Evolutionary conservation across 2,113 vertebrate species (phyloP).

Genomic region (Tautogolabrus adspersus): DNA sequence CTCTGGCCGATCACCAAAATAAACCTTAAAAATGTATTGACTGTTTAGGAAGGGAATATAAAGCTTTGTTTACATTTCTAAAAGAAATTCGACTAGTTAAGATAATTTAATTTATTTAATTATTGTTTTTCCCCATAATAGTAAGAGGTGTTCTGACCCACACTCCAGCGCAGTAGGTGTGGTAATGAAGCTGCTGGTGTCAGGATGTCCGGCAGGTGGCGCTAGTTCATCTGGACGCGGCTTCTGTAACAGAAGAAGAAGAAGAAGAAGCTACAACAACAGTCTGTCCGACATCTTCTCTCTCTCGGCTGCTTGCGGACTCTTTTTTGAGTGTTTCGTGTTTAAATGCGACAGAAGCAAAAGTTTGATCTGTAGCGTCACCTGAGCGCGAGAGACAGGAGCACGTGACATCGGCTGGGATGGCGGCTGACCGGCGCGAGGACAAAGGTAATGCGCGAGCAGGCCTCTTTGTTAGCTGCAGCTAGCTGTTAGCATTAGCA

Average conservation of each 20-base stretch:
- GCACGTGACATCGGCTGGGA: constrained; percentile 35
- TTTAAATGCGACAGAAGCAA: not conserved
- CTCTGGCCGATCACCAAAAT: too few relatives aligned
- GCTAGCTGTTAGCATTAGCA: constrained; percentile 47
- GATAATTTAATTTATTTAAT: too few relatives aligned
- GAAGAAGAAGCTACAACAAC: not conserved
- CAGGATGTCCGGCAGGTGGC: not conserved
- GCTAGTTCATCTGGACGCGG: not conserved
- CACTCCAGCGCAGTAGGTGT: too few relatives aligned
- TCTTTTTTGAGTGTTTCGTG: not conserved
- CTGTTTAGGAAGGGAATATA: too few relatives aligned
- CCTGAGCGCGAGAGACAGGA: constrained; percentile 3
- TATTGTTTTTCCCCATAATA: too few relatives aligned
- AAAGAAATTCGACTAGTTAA: too few relatives aligned
- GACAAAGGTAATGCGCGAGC: constrained; percentile 67
- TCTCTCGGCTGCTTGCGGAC: too few relatives aligned
- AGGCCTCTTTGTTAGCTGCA: not conserved
- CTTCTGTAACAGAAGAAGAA: not conserved
- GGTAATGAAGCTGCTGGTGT: not conserved
- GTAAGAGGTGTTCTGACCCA: too few relatives aligned
- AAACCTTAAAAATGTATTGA: too few relatives aligned
- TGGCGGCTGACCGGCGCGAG: constrained; percentile 77
- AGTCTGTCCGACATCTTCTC: constrained; percentile 46
- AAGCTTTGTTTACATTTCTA: too few relatives aligned
- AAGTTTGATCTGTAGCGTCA: fast-evolving